Evolutionary conservation across 2,113 vertebrate genomes (phyloP), one percentile per base, ranked within the genome.

Genomic region (human): DNA sequence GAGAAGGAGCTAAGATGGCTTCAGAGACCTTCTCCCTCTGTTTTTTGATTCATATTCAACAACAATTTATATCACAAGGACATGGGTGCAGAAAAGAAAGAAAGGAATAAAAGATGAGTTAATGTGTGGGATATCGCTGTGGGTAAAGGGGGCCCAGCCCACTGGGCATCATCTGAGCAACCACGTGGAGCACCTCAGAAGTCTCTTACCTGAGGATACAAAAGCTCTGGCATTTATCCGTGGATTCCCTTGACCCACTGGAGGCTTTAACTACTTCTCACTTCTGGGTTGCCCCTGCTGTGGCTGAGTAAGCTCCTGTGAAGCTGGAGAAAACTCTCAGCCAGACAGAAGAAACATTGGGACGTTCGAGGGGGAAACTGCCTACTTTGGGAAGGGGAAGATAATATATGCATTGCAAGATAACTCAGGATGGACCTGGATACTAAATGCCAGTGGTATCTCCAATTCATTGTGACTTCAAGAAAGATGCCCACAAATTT

Each of bases 361-460:
- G 18, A n/a, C 43, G 16, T 50, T 1, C 8, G 45, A 92, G 66
- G 32, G 11, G 23, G 32, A 82, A 85, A 72, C 13, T 14, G 5
- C 8, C 13, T 35, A 14, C 8, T n/a, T 55, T 70, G 32, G 5
- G 3, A 9, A 32, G 2, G 5, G 4, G 25, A 17, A 90, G 22
- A 20, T n/a, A 64, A 68, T 40, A 52, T 0, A 0, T 8, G 38
- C 5, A 11, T 22, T 52, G 4, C 35, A 25, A 11, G 17, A 27
- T 8, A 48, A 20, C 0, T 27, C 13, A 8, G 32, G 27, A 4
- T 17, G 1, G 3, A 3, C 14, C 32, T 6, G 4, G 9, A 50
- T 13, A 20, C 3, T 12, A 8, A 95, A n/a, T 13, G 25, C 8
- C 16, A 12, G 13, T 0, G 11, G 4, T 11, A 43, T 5, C 55